Conservation (phyloP, 2,888 invertebrate species). For the Amiota minor region DNA sequence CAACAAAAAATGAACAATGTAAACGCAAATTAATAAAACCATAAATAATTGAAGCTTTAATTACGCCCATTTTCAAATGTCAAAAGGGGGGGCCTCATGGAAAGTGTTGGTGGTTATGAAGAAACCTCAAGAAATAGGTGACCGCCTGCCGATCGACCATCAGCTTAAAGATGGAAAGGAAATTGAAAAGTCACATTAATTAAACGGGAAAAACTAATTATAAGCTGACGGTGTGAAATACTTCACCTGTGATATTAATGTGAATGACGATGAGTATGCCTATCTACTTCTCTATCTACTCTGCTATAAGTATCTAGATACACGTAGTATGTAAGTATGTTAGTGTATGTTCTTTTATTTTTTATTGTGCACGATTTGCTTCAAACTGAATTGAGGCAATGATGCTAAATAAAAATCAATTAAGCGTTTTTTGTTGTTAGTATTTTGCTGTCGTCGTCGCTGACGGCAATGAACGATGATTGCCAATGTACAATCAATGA, state of each 20-base stretch:
- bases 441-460: slow-evolving; percentile 12
- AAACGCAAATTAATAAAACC: slow-evolving; percentile 15
- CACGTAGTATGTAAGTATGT: background rate
- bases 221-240: slow-evolving; percentile 28
- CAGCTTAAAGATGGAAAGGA: background rate
- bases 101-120: background rate
- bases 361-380: background rate
- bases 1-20: slow-evolving; percentile 9
- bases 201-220: slow-evolving; percentile 26
- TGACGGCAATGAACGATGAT: background rate
- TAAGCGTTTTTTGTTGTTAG: slow-evolving; percentile 17
- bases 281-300: background rate
- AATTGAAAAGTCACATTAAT: slow-evolving; percentile 30
- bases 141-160: too few relatives aligned
- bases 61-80: slow-evolving; percentile 24
- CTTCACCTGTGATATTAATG: slow-evolving; percentile 24
- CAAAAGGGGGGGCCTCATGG: background rate
- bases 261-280: slow-evolving; percentile 12
- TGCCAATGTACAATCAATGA: background rate
- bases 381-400: slow-evolving; percentile 9
- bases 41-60: slow-evolving; percentile 21
- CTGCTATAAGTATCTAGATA: background rate
- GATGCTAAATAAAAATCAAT: slow-evolving; percentile 31
- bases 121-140: too few relatives aligned
- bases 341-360: background rate